Conservation (phyloP, 2,888 invertebrate species). For the Yponomeuta plumbellus region DNA sequence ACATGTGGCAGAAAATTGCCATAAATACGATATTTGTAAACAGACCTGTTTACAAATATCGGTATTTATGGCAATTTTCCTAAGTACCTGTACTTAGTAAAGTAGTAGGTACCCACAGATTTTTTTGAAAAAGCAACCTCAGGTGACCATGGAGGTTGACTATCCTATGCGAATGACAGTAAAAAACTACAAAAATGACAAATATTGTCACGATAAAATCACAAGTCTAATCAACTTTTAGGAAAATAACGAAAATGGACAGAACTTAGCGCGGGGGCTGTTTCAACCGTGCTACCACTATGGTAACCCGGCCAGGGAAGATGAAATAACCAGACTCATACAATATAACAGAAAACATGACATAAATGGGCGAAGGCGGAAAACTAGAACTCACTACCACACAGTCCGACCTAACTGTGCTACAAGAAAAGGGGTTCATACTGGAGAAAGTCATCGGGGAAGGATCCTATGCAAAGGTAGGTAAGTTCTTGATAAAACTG, state of each 20-base stretch:
- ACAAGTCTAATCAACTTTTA: background rate
- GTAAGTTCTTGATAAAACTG: background rate
- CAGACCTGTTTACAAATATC: too few relatives aligned
- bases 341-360: background rate
- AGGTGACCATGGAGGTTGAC: background rate
- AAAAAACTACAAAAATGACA: background rate
- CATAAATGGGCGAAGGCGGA: conserved; percentile 3
- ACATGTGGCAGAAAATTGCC: too few relatives aligned
- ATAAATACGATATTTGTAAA: too few relatives aligned
- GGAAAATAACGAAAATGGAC: conserved; percentile 4
- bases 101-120: too few relatives aligned
- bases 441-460: conserved; percentile 81
- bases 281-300: background rate
- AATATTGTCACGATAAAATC: background rate
- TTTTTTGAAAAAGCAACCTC: background rate
- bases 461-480: conserved; percentile 87
- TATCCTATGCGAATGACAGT: background rate
- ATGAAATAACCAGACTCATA: background rate
- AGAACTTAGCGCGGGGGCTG: background rate
- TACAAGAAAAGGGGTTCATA: conserved; percentile 76
- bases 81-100: too few relatives aligned
- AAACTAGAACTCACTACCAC: conserved; percentile 38
- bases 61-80: too few relatives aligned
- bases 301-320: background rate
- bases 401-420: conserved; percentile 52